A percentile compares a stretch with the other conserved stretches of the same genome.
phyloP scores from a whole-genome alignment of 2,797 vertebrate species.

The Danio tinwini region DNA sequence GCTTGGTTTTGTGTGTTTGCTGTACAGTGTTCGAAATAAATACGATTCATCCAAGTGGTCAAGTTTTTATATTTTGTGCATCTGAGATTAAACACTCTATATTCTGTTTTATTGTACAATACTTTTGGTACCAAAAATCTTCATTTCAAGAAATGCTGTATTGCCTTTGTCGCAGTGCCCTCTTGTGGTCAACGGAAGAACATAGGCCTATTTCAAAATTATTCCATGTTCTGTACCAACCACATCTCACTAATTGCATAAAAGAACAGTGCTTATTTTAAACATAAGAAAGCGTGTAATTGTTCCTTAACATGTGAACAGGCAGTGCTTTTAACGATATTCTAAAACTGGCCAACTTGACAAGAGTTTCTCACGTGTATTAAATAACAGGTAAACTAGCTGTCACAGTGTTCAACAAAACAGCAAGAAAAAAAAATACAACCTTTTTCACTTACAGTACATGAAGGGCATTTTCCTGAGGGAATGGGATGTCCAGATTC shows the following conservation, averaged over 20 bases:
- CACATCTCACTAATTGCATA: no score
- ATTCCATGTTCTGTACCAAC: not conserved
- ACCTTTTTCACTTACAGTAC: not conserved
- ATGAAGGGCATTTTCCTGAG: not conserved
- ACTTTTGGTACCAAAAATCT: not conserved
- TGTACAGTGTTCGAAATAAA: conserved; percentile 90
- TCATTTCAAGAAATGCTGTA: not conserved
- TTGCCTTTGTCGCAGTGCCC: not conserved
- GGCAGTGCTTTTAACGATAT: not conserved
- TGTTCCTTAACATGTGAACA: not conserved
- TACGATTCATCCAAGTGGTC: conserved; percentile 45
- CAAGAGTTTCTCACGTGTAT: no score
- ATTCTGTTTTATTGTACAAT: not conserved
- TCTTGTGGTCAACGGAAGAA: conserved; percentile 47
- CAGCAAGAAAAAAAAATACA: no score
- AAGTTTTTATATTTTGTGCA: conserved; percentile 16
- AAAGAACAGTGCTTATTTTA: not conserved
- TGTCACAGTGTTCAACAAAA: no score
- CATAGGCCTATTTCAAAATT: not conserved
- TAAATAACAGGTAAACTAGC: no score
- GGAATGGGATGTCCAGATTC: not conserved
- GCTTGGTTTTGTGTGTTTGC: conserved; percentile 95
- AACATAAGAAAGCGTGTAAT: not conserved
- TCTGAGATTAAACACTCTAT: not conserved
- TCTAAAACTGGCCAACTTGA: no score